Evolutionary conservation across 2,113 vertebrate species (phyloP), one percentile per base, ranked within the genome.

Genomic region (Mionectes macconnelli): DNA sequence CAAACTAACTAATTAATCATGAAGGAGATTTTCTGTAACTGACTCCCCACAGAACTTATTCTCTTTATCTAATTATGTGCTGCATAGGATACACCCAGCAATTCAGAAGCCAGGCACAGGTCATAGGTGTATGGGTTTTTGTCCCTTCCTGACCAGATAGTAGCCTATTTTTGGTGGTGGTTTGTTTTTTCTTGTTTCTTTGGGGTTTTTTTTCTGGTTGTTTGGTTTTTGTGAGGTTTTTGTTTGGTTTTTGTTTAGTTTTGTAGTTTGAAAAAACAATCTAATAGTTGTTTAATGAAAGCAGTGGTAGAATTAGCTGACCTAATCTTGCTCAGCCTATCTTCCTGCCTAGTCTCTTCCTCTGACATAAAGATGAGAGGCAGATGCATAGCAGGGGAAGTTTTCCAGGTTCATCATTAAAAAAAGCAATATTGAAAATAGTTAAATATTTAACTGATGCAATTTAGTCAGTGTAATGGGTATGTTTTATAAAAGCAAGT

Each of bases 341-440:
- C 72, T 91, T 90, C 50, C 83, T 93, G 52, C 39, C 77, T 62
- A 84, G 60, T 77, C n/a, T 83, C 37, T 83, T 83, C 40, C 68
- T 87, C 91, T 84, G 79, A 21, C 47, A 77, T 15, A 5, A 28
- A 87, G 64, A 76, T 64, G 75, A 80, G 17, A 76, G 28, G n/a
- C 72, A 93, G 78, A 75, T 78, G 45, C 63, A 75, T 64, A 92
- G 73, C 17, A 82, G 77, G 35, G 39, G 1, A 53, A 50, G 15
- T 73, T 97, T 96, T 92, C 83, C 88, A 42, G 35, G 74, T 94
- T 97, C n/a, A 53, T 91, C 72, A 73, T 86, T 80, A 94, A 96
- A 57, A 53, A 96, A 96, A 96, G 42, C 69, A 89, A 69, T 89
- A 93, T 91, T 97, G 35, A 75, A 93, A 60, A 87, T 30, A 69